phyloP scores from a whole-genome alignment of 37 sponge, comb jelly and placozoan species.

The Geodia barretti region DNA sequence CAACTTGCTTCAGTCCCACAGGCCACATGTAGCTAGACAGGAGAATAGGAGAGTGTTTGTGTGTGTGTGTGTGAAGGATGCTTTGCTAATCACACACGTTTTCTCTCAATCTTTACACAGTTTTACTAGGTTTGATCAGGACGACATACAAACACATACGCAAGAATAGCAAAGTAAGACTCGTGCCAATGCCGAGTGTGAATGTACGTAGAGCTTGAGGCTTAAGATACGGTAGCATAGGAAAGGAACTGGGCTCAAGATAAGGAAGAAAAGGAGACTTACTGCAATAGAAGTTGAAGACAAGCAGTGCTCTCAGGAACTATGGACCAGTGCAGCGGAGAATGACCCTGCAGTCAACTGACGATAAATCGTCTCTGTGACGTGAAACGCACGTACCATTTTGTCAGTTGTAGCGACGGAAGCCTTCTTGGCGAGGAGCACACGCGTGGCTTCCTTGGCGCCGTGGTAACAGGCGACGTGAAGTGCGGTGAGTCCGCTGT shows the following conservation, averaged over 20 bases:
- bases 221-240: too few species aligned
- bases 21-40: constrained; percentile 4
- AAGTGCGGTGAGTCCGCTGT: constrained; percentile 70
- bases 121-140: too few species aligned
- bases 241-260: too few species aligned
- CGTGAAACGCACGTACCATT: constrained; percentile 18
- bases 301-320: constrained; percentile 38
- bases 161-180: too few species aligned
- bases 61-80: neutral
- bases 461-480: constrained; percentile 80
- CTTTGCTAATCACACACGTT: too few species aligned
- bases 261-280: neutral
- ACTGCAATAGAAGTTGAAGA: constrained; percentile 58
- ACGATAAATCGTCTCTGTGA: neutral
- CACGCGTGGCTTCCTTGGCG: constrained; percentile 30
- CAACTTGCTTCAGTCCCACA: constrained; percentile 22
- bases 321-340: constrained; percentile 63
- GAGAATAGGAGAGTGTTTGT: neutral
- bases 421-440: constrained; percentile 51
- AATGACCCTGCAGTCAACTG: constrained; percentile 36
- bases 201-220: too few species aligned
- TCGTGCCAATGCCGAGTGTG: too few species aligned
- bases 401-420: constrained; percentile 32
- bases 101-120: too few species aligned
- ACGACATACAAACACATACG: too few species aligned